phyloP scores from a whole-genome alignment of 37 sponge, comb jelly and placozoan genomes.

The Petrosia ficiformis region DNA sequence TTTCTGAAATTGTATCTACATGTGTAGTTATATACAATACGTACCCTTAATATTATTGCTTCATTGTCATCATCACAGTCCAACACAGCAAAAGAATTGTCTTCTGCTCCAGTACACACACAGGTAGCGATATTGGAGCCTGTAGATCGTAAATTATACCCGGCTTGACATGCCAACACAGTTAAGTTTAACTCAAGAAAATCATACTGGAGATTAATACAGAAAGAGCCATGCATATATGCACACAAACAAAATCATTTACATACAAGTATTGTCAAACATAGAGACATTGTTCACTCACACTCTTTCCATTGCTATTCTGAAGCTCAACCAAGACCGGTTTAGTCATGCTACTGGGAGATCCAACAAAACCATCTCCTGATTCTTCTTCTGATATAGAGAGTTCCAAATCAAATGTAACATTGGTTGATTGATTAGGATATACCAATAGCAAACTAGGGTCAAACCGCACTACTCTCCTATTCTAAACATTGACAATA shows the following conservation, averaged over 20 bases:
- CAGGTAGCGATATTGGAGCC: neutral
- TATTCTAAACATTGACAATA: neutral
- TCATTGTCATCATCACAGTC: slow-evolving; percentile 12
- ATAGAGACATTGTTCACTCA: no score
- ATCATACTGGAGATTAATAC: no score
- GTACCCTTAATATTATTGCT: slow-evolving; percentile 20
- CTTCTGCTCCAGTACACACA: slow-evolving; percentile 6
- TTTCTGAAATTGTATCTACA: no score
- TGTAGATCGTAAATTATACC: slow-evolving; percentile 5
- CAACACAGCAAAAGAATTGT: slow-evolving; percentile 6
- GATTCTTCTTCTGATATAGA: neutral
- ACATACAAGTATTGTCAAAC: no score
- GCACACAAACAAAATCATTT: no score
- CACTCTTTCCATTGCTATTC: neutral
- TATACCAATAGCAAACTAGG: neutral
- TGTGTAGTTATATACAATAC: no score
- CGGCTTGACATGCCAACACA: slow-evolving; percentile 15
- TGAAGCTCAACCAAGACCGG: neutral
- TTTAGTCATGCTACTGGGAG: neutral
- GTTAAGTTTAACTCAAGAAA: neutral
- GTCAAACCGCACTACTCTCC: neutral
- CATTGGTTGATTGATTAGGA: neutral
- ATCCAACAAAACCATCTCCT: neutral
- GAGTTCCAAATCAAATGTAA: neutral
- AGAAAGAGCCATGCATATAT: no score